Evolutionary conservation across 2,888 invertebrate genomes (phyloP).

Genomic region (Sceliomorpha sp.): DNA sequence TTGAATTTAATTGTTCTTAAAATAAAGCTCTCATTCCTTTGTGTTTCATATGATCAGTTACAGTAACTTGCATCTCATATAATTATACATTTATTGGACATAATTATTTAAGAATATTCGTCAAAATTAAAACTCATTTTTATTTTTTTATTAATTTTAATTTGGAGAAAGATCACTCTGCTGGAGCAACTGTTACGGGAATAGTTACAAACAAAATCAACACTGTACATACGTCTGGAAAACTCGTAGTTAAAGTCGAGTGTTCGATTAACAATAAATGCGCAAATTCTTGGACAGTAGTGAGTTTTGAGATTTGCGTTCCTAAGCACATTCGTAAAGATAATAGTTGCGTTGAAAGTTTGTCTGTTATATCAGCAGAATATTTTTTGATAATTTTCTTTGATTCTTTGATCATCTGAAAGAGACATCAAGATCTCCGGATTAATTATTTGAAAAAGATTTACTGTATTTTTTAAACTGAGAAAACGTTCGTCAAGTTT

Average conservation of each 20-base stretch:
- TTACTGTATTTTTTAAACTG: slow-evolving; percentile 16
- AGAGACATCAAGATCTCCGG: slow-evolving; percentile 18
- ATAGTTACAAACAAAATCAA: slow-evolving; percentile 34
- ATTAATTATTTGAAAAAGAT: slow-evolving; percentile 20
- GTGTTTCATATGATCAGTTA: too few species aligned
- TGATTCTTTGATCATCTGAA: slow-evolving; percentile 1
- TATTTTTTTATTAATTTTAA: slow-evolving; percentile 1
- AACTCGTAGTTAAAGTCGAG: slow-evolving; percentile 30
- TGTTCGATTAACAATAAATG: slow-evolving; percentile 32
- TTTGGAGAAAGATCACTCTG: too few species aligned
- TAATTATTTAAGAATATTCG: too few species aligned
- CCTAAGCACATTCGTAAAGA: slow-evolving; percentile 30
- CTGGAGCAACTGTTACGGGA: neutral
- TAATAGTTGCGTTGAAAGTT: slow-evolving; percentile 28
- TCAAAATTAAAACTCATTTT: too few species aligned
- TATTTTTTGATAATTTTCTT: slow-evolving; percentile 20
- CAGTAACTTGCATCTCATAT: too few species aligned
- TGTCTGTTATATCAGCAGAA: slow-evolving; percentile 15
- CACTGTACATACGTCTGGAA: slow-evolving; percentile 32
- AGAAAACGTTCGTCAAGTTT: neutral
- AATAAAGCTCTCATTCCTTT: too few species aligned
- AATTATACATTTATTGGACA: too few species aligned
- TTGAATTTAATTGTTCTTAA: too few species aligned
- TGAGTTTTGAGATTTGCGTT: slow-evolving; percentile 25
- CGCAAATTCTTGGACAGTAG: slow-evolving; percentile 22